These are phyloP conservation scores for Aphodius granarius DNA, from an alignment of 2,888 invertebrate genomes.

Conservation along the genomic window DNA sequence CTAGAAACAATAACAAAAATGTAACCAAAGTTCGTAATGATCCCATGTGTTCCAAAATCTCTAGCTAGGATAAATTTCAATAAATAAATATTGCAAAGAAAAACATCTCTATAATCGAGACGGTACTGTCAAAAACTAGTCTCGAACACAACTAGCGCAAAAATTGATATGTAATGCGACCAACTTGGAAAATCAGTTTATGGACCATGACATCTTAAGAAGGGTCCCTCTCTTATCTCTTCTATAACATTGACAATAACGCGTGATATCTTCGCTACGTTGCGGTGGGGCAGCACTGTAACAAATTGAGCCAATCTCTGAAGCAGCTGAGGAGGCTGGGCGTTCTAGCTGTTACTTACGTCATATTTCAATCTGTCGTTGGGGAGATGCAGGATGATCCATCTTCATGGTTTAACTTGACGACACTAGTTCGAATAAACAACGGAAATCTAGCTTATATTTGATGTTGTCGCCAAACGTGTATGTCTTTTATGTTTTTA, in stretches of 20 bases:
- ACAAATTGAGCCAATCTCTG: background rate
- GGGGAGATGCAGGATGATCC: background rate
- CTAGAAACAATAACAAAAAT: too few relatives aligned
- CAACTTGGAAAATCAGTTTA: background rate
- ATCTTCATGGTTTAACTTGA: background rate
- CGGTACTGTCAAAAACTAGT: too few relatives aligned
- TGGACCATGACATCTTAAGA: background rate
- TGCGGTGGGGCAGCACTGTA: background rate
- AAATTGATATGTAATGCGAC: background rate
- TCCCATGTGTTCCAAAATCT: too few relatives aligned
- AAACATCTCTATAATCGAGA: too few relatives aligned
- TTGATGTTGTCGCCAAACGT: background rate
- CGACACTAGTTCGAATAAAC: background rate
- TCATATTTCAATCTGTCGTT: background rate
- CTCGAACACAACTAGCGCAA: background rate
- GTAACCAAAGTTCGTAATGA: too few relatives aligned
- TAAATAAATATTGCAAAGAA: too few relatives aligned
- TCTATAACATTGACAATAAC: constrained; percentile 1
- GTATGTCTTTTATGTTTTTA: background rate
- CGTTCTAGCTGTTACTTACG: background rate
- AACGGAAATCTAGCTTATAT: background rate
- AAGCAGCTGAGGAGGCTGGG: background rate
- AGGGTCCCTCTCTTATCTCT: background rate
- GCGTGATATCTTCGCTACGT: background rate
- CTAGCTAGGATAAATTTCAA: too few relatives aligned